A percentile compares a stretch with the other conserved stretches of the same genome.
Conservation (phyloP, 1,140 invertebrate genomes). For the Conus ventricosus region DNA sequence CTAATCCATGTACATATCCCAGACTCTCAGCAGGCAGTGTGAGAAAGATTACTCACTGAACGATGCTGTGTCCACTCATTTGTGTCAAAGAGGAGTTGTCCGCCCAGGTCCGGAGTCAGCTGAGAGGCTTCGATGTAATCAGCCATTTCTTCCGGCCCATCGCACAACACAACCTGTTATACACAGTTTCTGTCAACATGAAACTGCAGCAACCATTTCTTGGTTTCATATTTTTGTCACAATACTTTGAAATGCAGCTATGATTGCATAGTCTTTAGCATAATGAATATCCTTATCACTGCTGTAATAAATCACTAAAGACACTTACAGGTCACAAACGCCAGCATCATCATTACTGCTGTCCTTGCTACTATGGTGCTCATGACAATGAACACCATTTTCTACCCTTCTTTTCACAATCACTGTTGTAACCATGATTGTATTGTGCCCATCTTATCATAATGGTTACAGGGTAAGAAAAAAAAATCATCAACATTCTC, state of each 20-base stretch:
- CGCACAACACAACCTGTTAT: conserved; percentile 75
- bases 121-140: conserved; percentile 89
- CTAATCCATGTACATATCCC: too few species aligned
- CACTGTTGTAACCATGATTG: too few species aligned
- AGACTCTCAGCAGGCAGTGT: too few species aligned
- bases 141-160: conserved; percentile 82
- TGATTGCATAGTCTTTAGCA: neutral
- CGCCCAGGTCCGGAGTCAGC: conserved; percentile 91
- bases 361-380: neutral
- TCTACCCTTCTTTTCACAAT: too few species aligned
- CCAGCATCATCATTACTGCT: neutral
- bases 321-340: neutral
- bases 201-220: too few species aligned
- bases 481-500: neutral
- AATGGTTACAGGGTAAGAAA: neutral
- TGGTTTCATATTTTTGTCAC: too few species aligned
- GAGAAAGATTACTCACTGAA: conserved; percentile 82
- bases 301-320: too few species aligned
- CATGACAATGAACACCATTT: neutral
- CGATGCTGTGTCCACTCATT: conserved; percentile 97
- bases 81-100: conserved; percentile 91
- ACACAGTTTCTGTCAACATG: neutral
- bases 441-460: neutral
- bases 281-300: neutral
- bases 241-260: too few species aligned